These are phyloP conservation scores for Galerucella nymphaeae DNA, from an alignment of 2,888 invertebrate species.

Conservation along the genomic window DNA sequence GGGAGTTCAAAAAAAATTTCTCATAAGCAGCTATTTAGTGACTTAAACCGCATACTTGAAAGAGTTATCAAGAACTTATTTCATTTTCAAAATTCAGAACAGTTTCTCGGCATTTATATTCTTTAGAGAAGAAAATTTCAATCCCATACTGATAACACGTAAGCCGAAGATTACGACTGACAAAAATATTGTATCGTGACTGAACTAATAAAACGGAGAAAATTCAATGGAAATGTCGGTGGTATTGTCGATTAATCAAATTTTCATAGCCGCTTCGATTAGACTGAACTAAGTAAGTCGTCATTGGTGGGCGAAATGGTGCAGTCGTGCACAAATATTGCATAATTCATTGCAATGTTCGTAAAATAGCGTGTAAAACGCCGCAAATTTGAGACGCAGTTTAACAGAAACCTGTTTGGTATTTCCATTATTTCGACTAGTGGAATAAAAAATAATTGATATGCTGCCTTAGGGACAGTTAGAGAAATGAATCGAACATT, in stretches of 20 bases:
- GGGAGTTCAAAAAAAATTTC: no score
- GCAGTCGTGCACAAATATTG: constrained; percentile 13
- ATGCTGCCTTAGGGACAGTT: no score
- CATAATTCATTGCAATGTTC: constrained; percentile 16
- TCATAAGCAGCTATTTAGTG: no score
- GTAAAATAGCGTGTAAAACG: constrained; percentile 11
- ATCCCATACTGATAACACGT: neutral
- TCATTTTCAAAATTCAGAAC: neutral
- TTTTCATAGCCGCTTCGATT: constrained; percentile 31
- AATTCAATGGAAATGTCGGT: constrained; percentile 7
- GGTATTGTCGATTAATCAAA: constrained; percentile 36
- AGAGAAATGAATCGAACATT: no score
- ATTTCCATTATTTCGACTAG: neutral
- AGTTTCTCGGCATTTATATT: neutral
- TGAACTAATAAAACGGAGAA: constrained; percentile 6
- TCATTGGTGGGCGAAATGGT: constrained; percentile 21
- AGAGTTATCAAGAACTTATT: no score
- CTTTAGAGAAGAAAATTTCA: neutral
- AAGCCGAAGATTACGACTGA: neutral
- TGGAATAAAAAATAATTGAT: no score
- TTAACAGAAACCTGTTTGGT: neutral
- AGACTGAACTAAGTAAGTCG: constrained; percentile 31
- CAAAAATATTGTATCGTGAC: constrained; percentile 24
- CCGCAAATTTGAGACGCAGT: neutral
- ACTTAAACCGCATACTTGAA: no score